Evolutionary conservation across 1,140 invertebrate species (phyloP).

Genomic region (Episyrphus balteatus): DNA sequence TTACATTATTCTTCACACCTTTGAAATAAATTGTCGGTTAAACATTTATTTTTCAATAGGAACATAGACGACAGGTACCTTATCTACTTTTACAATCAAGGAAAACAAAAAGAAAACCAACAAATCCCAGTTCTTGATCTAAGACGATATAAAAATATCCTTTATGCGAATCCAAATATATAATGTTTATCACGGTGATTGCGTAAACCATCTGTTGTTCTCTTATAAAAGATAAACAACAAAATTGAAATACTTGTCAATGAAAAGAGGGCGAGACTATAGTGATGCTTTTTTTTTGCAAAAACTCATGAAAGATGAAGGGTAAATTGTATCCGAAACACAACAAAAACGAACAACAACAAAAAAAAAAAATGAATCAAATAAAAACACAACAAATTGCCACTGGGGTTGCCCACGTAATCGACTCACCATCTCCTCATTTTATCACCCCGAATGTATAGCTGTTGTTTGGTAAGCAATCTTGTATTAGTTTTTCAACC

Average conservation of each 20-base stretch:
- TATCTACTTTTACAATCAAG: too few relatives aligned
- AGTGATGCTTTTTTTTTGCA: background rate
- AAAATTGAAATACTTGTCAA: background rate
- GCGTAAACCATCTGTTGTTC: constrained; percentile 3
- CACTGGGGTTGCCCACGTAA: constrained; percentile 37
- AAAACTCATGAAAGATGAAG: too few relatives aligned
- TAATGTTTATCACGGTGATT: background rate
- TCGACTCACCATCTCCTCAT: constrained; percentile 34
- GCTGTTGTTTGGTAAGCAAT: background rate
- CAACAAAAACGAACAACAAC: too few relatives aligned
- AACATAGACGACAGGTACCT: too few relatives aligned
- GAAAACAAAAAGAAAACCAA: too few relatives aligned
- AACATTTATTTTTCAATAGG: too few relatives aligned
- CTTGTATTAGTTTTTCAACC: too few relatives aligned
- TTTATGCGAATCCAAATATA: background rate
- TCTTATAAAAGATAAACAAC: background rate
- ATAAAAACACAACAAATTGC: constrained; percentile 36
- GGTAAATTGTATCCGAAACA: background rate
- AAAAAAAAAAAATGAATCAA: background rate
- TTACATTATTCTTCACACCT: too few relatives aligned
- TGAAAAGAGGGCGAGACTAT: background rate
- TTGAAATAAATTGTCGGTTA: too few relatives aligned
- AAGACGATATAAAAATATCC: too few relatives aligned
- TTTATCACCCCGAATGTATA: constrained; percentile 21
- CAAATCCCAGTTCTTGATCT: too few relatives aligned